Conservation (phyloP, 2,113 vertebrate genomes). For the Osmerus mordax region DNA sequence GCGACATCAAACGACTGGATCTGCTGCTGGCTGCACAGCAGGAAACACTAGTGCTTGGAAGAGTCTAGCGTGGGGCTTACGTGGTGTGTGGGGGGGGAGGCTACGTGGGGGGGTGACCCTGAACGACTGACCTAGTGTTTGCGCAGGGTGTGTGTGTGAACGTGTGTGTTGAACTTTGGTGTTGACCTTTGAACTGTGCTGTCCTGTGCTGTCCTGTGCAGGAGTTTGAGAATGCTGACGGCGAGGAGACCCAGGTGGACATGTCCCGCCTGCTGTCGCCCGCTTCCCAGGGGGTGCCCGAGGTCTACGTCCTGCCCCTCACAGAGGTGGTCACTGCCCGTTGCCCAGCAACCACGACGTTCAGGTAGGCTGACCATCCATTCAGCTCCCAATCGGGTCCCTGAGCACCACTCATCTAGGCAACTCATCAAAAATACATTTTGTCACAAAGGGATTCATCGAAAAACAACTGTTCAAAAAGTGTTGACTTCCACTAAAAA, state of each 20-base stretch:
- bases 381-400: neutral
- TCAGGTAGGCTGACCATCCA: conserved; percentile 75
- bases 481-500: too few relatives aligned
- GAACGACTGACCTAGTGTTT: neutral
- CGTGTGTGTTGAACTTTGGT: neutral
- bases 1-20: too few relatives aligned
- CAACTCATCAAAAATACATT: too few relatives aligned
- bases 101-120: neutral
- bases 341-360: conserved; percentile 84
- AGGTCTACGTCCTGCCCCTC: conserved; percentile 93
- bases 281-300: conserved; percentile 75
- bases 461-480: too few relatives aligned
- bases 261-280: conserved; percentile 83
- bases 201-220: conserved; percentile 49
- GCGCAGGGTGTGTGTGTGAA: neutral
- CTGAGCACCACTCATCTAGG: too few relatives aligned
- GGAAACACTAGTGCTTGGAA: too few relatives aligned
- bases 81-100: too few relatives aligned
- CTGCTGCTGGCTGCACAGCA: too few relatives aligned
- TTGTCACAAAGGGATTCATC: too few relatives aligned
- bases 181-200: conserved; percentile 5
- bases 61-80: too few relatives aligned
- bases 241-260: conserved; percentile 80
- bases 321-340: conserved; percentile 86
- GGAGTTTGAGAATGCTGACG: conserved; percentile 92